Conservation (phyloP, 2,888 invertebrate genomes). For the Aleiodes alternator region DNA sequence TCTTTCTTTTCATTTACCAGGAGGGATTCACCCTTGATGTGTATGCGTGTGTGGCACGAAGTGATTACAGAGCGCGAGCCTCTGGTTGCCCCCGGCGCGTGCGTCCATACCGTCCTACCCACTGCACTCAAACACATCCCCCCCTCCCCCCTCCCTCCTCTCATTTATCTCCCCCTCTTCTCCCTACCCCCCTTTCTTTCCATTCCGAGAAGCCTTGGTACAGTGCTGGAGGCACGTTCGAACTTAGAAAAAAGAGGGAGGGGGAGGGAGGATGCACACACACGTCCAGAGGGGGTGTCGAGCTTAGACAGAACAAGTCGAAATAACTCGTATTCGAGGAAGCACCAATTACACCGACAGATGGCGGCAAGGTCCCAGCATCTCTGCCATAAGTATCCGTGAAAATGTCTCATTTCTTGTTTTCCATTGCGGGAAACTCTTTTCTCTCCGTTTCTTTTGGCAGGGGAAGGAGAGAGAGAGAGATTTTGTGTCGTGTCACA, state of each 20-base stretch:
- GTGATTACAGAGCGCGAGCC: constrained; percentile 74
- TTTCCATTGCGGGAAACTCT: constrained; percentile 28
- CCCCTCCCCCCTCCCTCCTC: constrained; percentile 57
- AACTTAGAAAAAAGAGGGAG: neutral
- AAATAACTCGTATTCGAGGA: constrained; percentile 42
- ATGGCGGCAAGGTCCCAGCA: constrained; percentile 57
- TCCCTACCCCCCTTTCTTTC: constrained; percentile 44
- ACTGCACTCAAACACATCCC: constrained; percentile 46
- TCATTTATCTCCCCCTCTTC: constrained; percentile 45
- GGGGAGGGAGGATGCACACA: constrained; percentile 9
- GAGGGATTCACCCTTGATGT: constrained; percentile 42
- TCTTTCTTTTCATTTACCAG: constrained; percentile 37
- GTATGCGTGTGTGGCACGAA: constrained; percentile 61
- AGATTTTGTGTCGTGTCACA: neutral
- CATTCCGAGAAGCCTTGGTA: constrained; percentile 53
- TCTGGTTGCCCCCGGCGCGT: constrained; percentile 75
- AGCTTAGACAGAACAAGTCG: constrained; percentile 36
- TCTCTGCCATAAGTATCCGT: constrained; percentile 31
- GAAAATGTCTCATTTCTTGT: constrained; percentile 38
- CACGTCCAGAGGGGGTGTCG: constrained; percentile 24
- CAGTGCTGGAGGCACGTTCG: constrained; percentile 38
- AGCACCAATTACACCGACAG: constrained; percentile 48
- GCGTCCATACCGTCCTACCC: constrained; percentile 64
- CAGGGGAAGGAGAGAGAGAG: too few species aligned
- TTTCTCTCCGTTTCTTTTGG: constrained; percentile 6